A percentile compares a stretch with the other conserved stretches of the same genome.
Evolutionary conservation across 2,113 vertebrate genomes (phyloP).

Genomic region (Atrichornis clamosus): DNA sequence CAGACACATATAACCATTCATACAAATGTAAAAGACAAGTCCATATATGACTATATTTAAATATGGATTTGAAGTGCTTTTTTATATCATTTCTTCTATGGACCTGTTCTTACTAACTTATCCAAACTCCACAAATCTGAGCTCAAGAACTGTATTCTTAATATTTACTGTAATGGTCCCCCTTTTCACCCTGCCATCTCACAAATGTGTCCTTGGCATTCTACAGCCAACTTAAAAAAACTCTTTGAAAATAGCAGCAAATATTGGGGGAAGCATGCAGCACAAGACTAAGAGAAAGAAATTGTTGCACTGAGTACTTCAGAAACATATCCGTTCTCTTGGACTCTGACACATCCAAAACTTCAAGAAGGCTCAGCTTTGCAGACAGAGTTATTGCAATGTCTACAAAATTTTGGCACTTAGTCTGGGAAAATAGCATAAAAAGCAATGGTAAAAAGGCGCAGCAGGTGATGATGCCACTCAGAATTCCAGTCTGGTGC

Average conservation of each 20-base stretch:
- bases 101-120: neutral
- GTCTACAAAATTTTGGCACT: neutral
- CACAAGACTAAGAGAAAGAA: neutral
- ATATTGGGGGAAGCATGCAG: neutral
- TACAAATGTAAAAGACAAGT: neutral
- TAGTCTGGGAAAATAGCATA: neutral
- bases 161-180: neutral
- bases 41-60: neutral
- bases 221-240: neutral
- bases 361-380: neutral
- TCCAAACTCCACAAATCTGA: neutral
- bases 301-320: neutral
- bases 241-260: neutral
- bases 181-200: neutral
- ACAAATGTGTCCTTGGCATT: neutral
- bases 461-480: slow-evolving; percentile 34
- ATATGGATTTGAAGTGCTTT: neutral
- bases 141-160: neutral
- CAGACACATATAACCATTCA: neutral
- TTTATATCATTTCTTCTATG: neutral
- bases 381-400: neutral
- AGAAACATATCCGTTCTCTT: neutral
- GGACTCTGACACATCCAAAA: neutral
- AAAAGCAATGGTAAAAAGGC: neutral
- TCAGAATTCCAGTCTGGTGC: slow-evolving; percentile 25